phyloP scores from a whole-genome alignment of 2,113 vertebrate species.

The Zeus faber region DNA sequence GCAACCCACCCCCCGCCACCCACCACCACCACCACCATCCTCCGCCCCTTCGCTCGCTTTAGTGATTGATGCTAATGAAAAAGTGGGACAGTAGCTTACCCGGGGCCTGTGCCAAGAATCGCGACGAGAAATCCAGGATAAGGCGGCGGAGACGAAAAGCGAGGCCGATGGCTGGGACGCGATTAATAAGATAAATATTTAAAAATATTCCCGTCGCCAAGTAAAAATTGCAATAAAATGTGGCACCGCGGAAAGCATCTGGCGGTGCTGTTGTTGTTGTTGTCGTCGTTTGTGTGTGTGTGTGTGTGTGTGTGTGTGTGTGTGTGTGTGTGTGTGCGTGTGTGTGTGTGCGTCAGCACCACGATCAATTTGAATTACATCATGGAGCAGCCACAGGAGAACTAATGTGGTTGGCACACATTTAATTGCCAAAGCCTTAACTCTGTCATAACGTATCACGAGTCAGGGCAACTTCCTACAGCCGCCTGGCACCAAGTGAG shows the following conservation, averaged over 20 bases:
- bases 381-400: conserved; percentile 53
- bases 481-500: conserved; percentile 8
- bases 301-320: background rate
- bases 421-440: conserved; percentile 50
- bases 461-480: conserved; percentile 43
- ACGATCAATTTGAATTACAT: conserved; percentile 69
- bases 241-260: conserved; percentile 60
- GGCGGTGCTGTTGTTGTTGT: conserved; percentile 47
- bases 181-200: conserved; percentile 70
- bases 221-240: conserved; percentile 67
- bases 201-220: conserved; percentile 62
- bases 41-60: conserved; percentile 16
- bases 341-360: no score
- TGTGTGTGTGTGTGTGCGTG: no score
- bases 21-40: conserved; percentile 2
- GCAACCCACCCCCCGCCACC: conserved; percentile 8
- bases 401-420: conserved; percentile 63
- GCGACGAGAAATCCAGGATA: conserved; percentile 52
- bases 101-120: conserved; percentile 54
- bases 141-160: conserved; percentile 52
- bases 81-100: conserved; percentile 63
- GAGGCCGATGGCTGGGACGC: conserved; percentile 59
- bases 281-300: background rate
- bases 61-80: conserved; percentile 80
- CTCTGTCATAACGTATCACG: conserved; percentile 55